phyloP scores from a whole-genome alignment of 2,888 invertebrate genomes.

The Caenorhabditis auriculariae region DNA sequence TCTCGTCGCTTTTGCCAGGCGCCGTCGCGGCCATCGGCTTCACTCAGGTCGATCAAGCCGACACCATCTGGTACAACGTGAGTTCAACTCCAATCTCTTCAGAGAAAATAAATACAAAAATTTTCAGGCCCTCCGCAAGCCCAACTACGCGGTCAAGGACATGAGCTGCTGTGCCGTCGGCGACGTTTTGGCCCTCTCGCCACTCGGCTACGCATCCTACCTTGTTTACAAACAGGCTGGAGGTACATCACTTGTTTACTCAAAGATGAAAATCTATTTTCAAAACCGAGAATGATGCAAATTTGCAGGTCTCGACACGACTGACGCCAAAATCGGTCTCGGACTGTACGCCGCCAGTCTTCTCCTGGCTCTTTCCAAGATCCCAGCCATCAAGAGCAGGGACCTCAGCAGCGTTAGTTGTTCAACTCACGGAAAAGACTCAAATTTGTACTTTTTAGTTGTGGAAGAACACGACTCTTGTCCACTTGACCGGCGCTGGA shows the following conservation, averaged over 20 bases:
- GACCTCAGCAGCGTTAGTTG: conserved; percentile 41
- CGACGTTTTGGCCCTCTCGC: conserved; percentile 48
- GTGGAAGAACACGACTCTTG: conserved; percentile 41
- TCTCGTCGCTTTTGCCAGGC: conserved; percentile 48
- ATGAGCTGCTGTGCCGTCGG: conserved; percentile 41
- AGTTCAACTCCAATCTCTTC: too few species aligned
- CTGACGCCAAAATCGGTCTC: conserved; percentile 53
- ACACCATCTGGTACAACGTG: conserved; percentile 44
- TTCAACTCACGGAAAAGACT: neutral
- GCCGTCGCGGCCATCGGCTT: conserved; percentile 43
- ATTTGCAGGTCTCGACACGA: too few species aligned
- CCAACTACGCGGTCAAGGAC: conserved; percentile 49
- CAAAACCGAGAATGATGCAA: too few species aligned
- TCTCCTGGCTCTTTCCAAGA: conserved; percentile 33
- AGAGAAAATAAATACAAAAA: too few species aligned
- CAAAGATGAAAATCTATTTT: too few species aligned
- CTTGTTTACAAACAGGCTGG: conserved; percentile 60
- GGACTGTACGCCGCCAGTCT: conserved; percentile 50
- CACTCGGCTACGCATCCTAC: conserved; percentile 60
- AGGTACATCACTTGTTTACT: too few species aligned
- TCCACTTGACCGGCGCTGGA: conserved; percentile 47
- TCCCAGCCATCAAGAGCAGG: conserved; percentile 50
- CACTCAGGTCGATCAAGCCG: conserved; percentile 30
- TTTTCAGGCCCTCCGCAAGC: conserved; percentile 40
- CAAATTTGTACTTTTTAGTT: conserved; percentile 40